Percentiles rank a stretch among this genome's conserved stretches.
phyloP scores from a whole-genome alignment of 2,113 vertebrate genomes.

The Fulica atra region DNA sequence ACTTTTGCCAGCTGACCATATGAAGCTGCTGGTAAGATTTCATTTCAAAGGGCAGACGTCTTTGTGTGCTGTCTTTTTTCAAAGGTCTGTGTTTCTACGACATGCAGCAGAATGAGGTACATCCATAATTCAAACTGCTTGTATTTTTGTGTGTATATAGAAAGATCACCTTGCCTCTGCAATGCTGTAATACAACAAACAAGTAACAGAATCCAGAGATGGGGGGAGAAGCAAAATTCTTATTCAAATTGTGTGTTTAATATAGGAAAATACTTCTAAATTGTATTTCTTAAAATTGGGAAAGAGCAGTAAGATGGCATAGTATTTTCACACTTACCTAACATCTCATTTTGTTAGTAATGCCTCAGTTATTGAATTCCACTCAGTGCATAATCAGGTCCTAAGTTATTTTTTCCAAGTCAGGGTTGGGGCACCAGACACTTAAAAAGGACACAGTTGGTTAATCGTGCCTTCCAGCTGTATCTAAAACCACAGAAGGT shows the following conservation, averaged over 20 bases:
- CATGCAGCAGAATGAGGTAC: neutral
- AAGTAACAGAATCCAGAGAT: neutral
- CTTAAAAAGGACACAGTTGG: neutral
- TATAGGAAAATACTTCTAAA: neutral
- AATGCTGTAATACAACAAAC: neutral
- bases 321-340: neutral
- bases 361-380: neutral
- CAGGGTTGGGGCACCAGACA: neutral
- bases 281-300: neutral
- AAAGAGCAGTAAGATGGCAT: neutral
- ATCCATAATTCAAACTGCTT: neutral
- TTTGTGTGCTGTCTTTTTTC: neutral
- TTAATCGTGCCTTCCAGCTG: conserved; percentile 20
- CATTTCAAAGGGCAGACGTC: neutral
- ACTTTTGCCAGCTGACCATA: neutral
- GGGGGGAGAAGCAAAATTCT: neutral
- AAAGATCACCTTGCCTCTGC: neutral
- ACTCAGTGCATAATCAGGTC: neutral
- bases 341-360: neutral
- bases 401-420: neutral
- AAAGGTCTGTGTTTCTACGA: neutral
- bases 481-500: conserved; percentile 8
- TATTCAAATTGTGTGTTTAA: neutral
- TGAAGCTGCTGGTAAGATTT: neutral
- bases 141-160: neutral